Evolutionary conservation across 1,140 invertebrate genomes (phyloP), one percentile per base, ranked within the genome.

Genomic region (Neelides sp.): DNA sequence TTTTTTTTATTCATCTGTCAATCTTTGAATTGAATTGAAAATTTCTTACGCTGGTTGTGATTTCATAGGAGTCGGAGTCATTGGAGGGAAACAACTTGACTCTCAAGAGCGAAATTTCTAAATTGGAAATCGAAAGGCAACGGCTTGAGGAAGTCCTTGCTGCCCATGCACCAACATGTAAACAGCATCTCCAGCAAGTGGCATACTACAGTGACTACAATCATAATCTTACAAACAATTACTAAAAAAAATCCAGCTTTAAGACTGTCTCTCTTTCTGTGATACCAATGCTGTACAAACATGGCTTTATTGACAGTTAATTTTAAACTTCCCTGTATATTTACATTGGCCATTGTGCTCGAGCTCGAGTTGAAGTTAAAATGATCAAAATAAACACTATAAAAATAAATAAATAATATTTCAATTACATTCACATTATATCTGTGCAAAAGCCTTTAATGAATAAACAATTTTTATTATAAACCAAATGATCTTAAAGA

Each of bases 41-140:
- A 32, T 35, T 43, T 45, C 7, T 13, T 40, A n/a, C n/a, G n/a
- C n/a, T 50, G 20, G 39, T 27, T 52, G 19, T 52, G 17, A 24
- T 35, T 37, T 55, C 43, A 20, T 77, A 83, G 61, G 87, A 92
- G 69, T 86, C 85, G 7, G 85, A 89, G 67, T 76, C 78, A 2
- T 67, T 90, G 13, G 85, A 90, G 65, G 79, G 76, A n/a, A 85
- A 88, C 65, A 92, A 92, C 64, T 75, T 84, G 22, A 81, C 85
- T 57, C 68, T 90, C 24, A 89, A 88, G 65, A 75, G 74, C 19
- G 84, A 89, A 64, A 80, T 86, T 35, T 77, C 84, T 64, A 77
- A 82, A 55, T 63, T 87, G 58, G 79, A 83, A 67, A 76, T 74
- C 4, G 79, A 86, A 61, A 76, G 76, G 64, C 72, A 77, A 52